Evolutionary conservation across 2,797 vertebrate species (phyloP).

Genomic region (Neostethus bicornis): DNA sequence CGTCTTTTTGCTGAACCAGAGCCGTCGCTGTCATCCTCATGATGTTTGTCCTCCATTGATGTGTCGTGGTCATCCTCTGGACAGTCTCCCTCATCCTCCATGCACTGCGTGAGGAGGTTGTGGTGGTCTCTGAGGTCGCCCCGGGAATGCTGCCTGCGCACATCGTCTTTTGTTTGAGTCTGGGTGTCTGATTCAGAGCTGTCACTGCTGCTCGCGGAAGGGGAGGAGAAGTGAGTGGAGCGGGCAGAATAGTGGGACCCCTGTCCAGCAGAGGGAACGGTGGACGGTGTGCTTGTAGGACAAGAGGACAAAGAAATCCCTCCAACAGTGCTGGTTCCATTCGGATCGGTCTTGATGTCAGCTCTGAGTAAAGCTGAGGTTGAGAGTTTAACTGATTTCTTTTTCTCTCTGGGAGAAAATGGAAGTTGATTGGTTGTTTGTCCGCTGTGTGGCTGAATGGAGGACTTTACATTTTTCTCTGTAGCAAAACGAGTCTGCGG

Average conservation of each 20-base stretch:
- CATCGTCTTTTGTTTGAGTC: conserved; percentile 67
- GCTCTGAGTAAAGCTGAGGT: conserved; percentile 72
- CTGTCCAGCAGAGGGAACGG: conserved; percentile 64
- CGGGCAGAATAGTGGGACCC: conserved; percentile 61
- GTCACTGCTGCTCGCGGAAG: conserved; percentile 80
- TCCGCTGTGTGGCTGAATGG: conserved; percentile 74
- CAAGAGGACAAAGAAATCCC: conserved; percentile 69
- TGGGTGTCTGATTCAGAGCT: conserved; percentile 81
- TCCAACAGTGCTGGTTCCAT: conserved; percentile 73
- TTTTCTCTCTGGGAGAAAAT: conserved; percentile 80
- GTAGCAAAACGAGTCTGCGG: conserved; percentile 66
- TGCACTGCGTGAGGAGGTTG: conserved; percentile 51
- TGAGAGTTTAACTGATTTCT: conserved; percentile 82
- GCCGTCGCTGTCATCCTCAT: conserved; percentile 88
- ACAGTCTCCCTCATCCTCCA: conserved; percentile 72
- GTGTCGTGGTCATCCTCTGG: conserved; percentile 74
- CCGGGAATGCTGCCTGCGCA: conserved; percentile 53
- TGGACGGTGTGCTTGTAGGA: conserved; percentile 68
- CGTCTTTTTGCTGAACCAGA: conserved; percentile 91
- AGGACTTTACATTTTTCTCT: conserved; percentile 64
- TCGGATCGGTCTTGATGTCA: conserved; percentile 83
- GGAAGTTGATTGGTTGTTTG: conserved; percentile 74
- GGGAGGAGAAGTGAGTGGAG: conserved; percentile 73
- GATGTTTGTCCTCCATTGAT: conserved; percentile 83
- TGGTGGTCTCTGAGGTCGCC: conserved; percentile 53